Evolutionary conservation across 2,113 vertebrate genomes (phyloP).

Genomic region (Microcebus ravelobensis): DNA sequence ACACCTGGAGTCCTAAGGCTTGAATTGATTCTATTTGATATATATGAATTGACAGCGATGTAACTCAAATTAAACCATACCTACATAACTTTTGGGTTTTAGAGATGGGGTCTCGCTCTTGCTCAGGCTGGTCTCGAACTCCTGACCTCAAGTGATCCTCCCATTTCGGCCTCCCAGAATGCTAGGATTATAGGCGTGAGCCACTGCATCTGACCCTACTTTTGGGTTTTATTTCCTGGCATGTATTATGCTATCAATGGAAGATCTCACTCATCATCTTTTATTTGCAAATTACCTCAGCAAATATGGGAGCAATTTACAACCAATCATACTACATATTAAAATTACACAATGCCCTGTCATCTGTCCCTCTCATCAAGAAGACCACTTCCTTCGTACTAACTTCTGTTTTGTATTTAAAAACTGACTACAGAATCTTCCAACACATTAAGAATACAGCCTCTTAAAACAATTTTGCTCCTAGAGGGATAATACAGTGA

Average conservation of each 20-base stretch:
- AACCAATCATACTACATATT: constrained; percentile 39
- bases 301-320: constrained; percentile 67
- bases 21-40: background rate
- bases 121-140: no score
- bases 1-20: background rate
- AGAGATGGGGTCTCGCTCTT: background rate
- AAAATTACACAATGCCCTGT: constrained; percentile 70
- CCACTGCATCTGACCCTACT: background rate
- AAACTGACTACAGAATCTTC: constrained; percentile 39
- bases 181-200: no score
- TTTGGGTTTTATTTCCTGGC: background rate
- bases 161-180: no score
- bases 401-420: constrained; percentile 71
- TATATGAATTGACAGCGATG: background rate
- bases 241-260: background rate
- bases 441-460: constrained; percentile 19
- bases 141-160: no score
- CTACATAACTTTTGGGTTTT: background rate
- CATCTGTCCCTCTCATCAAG: constrained; percentile 63
- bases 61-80: background rate
- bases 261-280: constrained; percentile 56
- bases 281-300: constrained; percentile 52
- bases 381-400: constrained; percentile 54
- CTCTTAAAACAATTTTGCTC: constrained; percentile 42
- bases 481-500: background rate